A percentile compares a stretch with the other conserved stretches of the same genome.
phyloP scores from a whole-genome alignment of 2,888 invertebrate species.

The Amblyteles armatorius region DNA sequence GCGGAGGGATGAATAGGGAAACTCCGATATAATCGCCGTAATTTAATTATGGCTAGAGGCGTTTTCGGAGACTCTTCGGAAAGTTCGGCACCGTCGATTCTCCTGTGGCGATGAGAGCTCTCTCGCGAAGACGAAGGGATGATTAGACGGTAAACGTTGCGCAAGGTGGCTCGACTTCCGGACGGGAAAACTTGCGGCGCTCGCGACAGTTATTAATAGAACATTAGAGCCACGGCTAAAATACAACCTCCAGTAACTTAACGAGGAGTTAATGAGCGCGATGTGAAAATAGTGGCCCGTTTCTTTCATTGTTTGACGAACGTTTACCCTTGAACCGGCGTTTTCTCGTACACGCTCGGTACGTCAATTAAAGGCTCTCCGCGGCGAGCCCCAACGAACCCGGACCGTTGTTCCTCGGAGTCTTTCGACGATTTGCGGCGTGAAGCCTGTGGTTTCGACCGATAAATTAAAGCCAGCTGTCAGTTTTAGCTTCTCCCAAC shows the following conservation, averaged over 20 bases:
- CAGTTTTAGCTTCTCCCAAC: conserved; percentile 47
- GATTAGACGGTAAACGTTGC: conserved; percentile 48
- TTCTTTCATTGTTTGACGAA: conserved; percentile 60
- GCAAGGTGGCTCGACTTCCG: conserved; percentile 59
- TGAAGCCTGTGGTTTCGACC: conserved; percentile 77
- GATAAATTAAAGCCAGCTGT: conserved; percentile 77
- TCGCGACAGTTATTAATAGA: conserved; percentile 53
- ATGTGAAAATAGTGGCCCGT: conserved; percentile 53
- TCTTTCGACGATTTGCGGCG: conserved; percentile 71
- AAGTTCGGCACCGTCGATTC: conserved; percentile 25
- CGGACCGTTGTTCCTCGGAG: not conserved
- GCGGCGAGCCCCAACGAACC: not conserved
- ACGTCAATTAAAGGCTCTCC: conserved; percentile 37
- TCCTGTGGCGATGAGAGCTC: conserved; percentile 19
- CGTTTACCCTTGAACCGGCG: conserved; percentile 31
- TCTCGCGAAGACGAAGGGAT: conserved; percentile 31
- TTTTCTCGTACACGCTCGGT: conserved; percentile 36
- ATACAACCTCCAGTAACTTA: conserved; percentile 41
- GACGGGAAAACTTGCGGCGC: conserved; percentile 44
- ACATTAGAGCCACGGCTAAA: conserved; percentile 32
- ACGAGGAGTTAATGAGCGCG: conserved; percentile 57
- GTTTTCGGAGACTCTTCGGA: conserved; percentile 48
- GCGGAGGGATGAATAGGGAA: conserved; percentile 33
- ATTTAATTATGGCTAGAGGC: conserved; percentile 57
- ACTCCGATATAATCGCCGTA: conserved; percentile 43